A percentile compares a stretch with the other conserved stretches of the same genome.
Conservation (phyloP, 2,888 invertebrate genomes). For the Mantis religiosa region DNA sequence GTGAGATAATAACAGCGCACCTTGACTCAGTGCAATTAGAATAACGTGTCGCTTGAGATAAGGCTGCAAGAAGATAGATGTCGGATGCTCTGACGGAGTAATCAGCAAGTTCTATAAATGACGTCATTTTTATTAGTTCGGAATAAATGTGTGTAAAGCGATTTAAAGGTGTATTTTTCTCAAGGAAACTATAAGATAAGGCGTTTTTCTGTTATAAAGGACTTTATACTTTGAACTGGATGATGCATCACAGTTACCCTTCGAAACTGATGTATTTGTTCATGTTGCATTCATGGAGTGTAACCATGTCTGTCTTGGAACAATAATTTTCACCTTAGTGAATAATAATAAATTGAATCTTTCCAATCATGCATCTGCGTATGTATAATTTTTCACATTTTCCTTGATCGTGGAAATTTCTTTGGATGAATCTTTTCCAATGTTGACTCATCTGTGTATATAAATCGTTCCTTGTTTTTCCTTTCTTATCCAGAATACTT, state of each 20-base stretch:
- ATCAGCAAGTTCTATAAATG: neutral
- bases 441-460: too few relatives aligned
- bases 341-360: too few relatives aligned
- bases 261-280: too few relatives aligned
- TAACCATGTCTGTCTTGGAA: too few relatives aligned
- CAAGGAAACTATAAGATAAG: neutral
- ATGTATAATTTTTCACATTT: too few relatives aligned
- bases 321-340: too few relatives aligned
- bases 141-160: neutral
- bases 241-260: neutral
- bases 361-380: too few relatives aligned
- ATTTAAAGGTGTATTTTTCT: neutral
- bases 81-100: neutral
- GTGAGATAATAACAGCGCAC: neutral
- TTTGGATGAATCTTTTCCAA: too few relatives aligned
- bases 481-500: too few relatives aligned
- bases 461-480: too few relatives aligned
- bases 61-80: neutral
- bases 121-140: neutral
- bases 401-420: too few relatives aligned
- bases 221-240: neutral
- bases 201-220: neutral
- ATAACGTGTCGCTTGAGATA: neutral
- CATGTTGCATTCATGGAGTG: too few relatives aligned
- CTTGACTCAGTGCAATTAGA: neutral